These are phyloP conservation scores for Hymenopus coronatus DNA, from an alignment of 2,888 invertebrate species.

Conservation along the genomic window DNA sequence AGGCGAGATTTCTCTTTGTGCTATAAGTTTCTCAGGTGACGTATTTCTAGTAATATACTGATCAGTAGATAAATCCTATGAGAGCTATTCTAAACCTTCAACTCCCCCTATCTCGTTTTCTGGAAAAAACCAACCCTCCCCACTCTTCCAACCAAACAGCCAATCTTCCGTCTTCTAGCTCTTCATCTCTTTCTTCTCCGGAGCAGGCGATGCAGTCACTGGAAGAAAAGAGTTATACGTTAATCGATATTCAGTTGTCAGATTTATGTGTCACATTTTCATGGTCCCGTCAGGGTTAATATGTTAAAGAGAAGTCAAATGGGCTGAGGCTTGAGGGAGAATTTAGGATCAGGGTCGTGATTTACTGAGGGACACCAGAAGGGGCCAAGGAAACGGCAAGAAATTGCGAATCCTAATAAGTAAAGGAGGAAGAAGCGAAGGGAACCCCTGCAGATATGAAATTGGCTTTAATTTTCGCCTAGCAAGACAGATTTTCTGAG, in stretches of 20 bases:
- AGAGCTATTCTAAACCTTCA: conserved; percentile 11
- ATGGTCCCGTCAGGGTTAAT: conserved; percentile 22
- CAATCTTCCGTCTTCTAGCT: neutral
- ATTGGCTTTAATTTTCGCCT: neutral
- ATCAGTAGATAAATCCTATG: conserved; percentile 27
- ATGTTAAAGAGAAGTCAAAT: conserved; percentile 5
- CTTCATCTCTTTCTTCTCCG: neutral
- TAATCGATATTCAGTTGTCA: conserved; percentile 32
- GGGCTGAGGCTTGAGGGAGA: neutral
- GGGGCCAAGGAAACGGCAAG: neutral
- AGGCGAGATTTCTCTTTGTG: neutral
- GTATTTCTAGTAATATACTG: conserved; percentile 20
- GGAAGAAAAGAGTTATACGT: conserved; percentile 30
- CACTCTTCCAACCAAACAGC: neutral
- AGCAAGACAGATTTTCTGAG: neutral
- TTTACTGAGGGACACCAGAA: conserved; percentile 13
- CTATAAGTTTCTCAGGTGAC: conserved; percentile 1
- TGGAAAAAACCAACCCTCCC: neutral
- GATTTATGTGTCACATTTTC: conserved; percentile 32
- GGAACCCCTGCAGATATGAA: neutral
- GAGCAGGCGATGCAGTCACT: neutral
- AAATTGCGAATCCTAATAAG: neutral
- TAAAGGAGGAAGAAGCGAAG: neutral
- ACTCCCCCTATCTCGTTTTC: neutral
- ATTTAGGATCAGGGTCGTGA: conserved; percentile 25